These are phyloP conservation scores for Drosophila kepulauana DNA, from an alignment of 1,140 invertebrate species.

Conservation along the genomic window DNA sequence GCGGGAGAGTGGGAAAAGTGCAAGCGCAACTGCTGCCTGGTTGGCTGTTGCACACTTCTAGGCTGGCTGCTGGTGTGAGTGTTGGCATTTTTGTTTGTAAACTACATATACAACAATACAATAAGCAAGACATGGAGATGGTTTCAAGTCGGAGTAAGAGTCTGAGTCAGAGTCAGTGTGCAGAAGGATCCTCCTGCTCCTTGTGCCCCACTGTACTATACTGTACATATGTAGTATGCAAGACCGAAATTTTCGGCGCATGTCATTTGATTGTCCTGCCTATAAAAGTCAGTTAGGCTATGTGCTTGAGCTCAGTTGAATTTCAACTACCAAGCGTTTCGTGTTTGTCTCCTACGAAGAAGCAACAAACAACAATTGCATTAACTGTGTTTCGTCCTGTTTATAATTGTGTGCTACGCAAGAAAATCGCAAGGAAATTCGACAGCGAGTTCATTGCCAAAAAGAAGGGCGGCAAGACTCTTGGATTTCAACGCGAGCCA, in stretches of 20 bases:
- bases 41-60: conserved; percentile 76
- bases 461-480: conserved; percentile 54
- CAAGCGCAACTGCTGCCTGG: conserved; percentile 56
- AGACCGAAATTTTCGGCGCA: conserved; percentile 66
- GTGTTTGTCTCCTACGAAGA: conserved; percentile 49
- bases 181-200: conserved; percentile 26
- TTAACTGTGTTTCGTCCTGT: background rate
- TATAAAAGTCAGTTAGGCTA: conserved; percentile 82
- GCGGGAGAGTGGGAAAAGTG: conserved; percentile 18
- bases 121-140: conserved; percentile 71
- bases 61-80: conserved; percentile 57
- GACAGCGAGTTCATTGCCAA: conserved; percentile 30
- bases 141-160: conserved; percentile 3
- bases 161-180: too few species aligned
- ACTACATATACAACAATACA: conserved; percentile 84
- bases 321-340: conserved; percentile 75
- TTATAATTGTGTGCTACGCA: background rate
- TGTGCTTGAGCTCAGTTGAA: conserved; percentile 78
- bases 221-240: conserved; percentile 56
- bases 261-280: conserved; percentile 75
- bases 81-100: conserved; percentile 83
- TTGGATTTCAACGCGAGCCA: conserved; percentile 59
- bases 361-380: conserved; percentile 22
- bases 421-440: conserved; percentile 4
- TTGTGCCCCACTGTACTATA: background rate